Base-by-base conservation (phyloP, 2,888 invertebrate genomes). In the Hypolimnas misippus region DNA sequence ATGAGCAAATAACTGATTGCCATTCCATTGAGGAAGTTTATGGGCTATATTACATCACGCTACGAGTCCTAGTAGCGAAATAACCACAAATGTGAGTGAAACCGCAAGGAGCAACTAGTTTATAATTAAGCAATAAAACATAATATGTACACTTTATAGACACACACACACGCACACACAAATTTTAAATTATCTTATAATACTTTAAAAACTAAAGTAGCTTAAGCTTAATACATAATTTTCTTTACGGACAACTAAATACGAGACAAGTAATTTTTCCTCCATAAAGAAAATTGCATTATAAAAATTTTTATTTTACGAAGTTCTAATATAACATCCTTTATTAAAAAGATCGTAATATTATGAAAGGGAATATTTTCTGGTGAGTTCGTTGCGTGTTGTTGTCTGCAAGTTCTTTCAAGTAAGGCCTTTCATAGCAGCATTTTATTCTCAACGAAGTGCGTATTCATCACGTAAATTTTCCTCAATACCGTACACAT, bases 401-500 rank as follows among this genome's bases (percentile, higher is more conserved):
- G 52, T 52, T 29, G 21, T 46, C 29, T 59, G n/a, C 31, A 40
- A 58, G 25, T 25, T 60, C 59, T 60, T 57, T 53, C 53, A 50
- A 44, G 50, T 14, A 14, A 17, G 50, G 40, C 57, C 52, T 53
- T 66, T 54, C 40, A 63, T 40, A 44, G 31, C 52, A 51, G 29
- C 44, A 50, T 44, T 54, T n/a, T 10, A 52, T 57, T 53, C 38
- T 38, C 21, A 17, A 25, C 42, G 52, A 29, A 65, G 53, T 66
- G 59, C 59, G 63, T 56, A 66, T 56, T 59, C 63, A 54, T 63
- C 35, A 42, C 33, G 21, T 38, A 62, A 62, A 54, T 54, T 54
- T 53, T 57, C 59, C 49, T 59, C 42, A 44, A 54, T 59, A 59
- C 46, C 10, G 25, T 17, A 52, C 51, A 44, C 19, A 31, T 62